These are phyloP conservation scores for Syngnathoides biaculeatus DNA, from an alignment of 2,113 vertebrate genomes.

Conservation along the genomic window DNA sequence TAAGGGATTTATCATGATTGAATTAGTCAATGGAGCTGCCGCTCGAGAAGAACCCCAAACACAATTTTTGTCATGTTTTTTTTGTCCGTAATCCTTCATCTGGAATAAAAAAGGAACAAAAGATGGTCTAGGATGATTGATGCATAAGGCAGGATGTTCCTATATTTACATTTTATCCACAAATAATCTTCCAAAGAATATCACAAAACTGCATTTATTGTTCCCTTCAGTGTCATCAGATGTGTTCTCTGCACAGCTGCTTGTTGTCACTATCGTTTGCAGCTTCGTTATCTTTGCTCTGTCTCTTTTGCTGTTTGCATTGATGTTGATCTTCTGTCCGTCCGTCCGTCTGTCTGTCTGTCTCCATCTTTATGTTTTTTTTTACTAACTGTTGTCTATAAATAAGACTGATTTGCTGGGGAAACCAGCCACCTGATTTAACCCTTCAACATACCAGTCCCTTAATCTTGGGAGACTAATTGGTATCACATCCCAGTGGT, in stretches of 20 bases:
- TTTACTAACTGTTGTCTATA: conserved; percentile 26
- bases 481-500: too few relatives aligned
- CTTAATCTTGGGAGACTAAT: too few relatives aligned
- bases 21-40: too few relatives aligned
- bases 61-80: not conserved
- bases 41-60: not conserved
- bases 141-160: not conserved
- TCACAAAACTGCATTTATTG: not conserved
- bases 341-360: too few relatives aligned
- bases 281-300: conserved; percentile 13
- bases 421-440: conserved; percentile 4
- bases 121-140: not conserved
- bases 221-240: not conserved
- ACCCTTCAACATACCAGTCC: not conserved
- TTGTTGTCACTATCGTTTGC: conserved; percentile 20
- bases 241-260: conserved; percentile 2
- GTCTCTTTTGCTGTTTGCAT: conserved; percentile 30
- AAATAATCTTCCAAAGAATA: not conserved
- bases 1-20: not conserved
- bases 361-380: conserved; percentile 31
- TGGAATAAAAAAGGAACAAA: not conserved
- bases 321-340: conserved; percentile 20
- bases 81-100: not conserved
- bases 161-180: not conserved
- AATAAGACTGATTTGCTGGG: conserved; percentile 18